Conservation (phyloP, 2,113 vertebrate species). For the Hyperopisus bebe region DNA sequence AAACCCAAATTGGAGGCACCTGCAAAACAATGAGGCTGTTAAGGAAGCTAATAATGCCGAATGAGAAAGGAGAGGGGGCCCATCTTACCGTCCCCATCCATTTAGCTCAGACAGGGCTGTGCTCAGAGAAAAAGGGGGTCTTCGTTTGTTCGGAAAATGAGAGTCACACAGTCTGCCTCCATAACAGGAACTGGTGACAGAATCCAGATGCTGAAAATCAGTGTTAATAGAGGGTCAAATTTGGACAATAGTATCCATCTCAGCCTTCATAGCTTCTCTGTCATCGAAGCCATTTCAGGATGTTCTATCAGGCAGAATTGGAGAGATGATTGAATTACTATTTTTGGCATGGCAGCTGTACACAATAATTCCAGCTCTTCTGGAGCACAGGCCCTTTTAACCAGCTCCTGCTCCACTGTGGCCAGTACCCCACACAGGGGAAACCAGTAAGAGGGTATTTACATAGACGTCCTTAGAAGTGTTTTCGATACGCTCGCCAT, state of each 20-base stretch:
- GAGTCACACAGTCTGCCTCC: conserved; percentile 70
- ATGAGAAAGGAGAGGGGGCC: conserved; percentile 50
- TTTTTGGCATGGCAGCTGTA: conserved; percentile 65
- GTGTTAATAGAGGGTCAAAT: conserved; percentile 90
- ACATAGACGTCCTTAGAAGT: background rate
- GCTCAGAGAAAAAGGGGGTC: conserved; percentile 46
- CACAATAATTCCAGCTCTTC: conserved; percentile 39
- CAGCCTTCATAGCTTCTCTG: conserved; percentile 76
- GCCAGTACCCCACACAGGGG: conserved; percentile 10
- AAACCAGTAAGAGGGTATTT: background rate
- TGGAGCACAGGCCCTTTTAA: conserved; percentile 18
- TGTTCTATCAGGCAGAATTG: conserved; percentile 72
- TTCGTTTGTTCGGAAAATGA: conserved; percentile 70
- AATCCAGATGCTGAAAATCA: conserved; percentile 86
- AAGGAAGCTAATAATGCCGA: conserved; percentile 59
- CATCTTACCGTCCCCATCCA: conserved; percentile 56
- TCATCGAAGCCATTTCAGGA: conserved; percentile 72
- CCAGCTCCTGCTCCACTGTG: conserved; percentile 13
- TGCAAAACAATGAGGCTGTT: conserved; percentile 68
- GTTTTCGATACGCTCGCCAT: background rate
- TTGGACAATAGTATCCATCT: conserved; percentile 87
- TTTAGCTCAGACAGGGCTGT: conserved; percentile 56
- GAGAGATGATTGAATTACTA: conserved; percentile 74
- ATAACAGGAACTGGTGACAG: conserved; percentile 70
- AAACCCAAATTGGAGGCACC: conserved; percentile 73